phyloP scores from a whole-genome alignment of 1,140 invertebrate genomes.

The Drosophila seguyi region DNA sequence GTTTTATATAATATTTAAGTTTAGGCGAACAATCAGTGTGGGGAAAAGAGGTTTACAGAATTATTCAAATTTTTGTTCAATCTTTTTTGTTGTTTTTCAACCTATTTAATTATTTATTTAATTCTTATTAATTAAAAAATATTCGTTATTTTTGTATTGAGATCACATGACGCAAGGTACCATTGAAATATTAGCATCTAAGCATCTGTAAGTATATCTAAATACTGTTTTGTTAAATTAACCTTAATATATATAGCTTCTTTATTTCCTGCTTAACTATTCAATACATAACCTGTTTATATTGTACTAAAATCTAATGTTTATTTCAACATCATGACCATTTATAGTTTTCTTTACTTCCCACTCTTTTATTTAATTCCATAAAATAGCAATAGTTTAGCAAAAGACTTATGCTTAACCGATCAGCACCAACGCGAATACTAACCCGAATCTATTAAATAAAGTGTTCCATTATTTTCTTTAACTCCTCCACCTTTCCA shows the following conservation, averaged over 20 bases:
- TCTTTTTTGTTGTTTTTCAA: neutral
- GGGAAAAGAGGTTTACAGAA: no score
- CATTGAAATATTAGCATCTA: no score
- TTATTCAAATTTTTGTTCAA: neutral
- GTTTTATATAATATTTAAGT: no score
- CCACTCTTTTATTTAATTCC: neutral
- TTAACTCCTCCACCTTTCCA: neutral
- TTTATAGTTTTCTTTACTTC: neutral
- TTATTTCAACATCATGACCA: neutral
- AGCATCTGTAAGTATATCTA: no score
- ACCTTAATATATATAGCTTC: neutral
- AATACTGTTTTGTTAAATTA: no score
- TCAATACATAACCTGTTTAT: neutral
- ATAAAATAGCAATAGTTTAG: neutral
- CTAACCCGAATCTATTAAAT: neutral
- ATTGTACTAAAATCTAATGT: neutral
- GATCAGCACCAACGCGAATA: neutral
- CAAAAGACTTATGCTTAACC: neutral
- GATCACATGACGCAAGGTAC: no score
- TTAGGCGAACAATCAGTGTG: no score
- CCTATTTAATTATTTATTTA: neutral
- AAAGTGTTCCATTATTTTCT: constrained; percentile 8
- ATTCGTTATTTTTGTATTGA: no score
- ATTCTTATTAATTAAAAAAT: neutral
- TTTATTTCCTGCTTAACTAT: neutral